A percentile compares a stretch with the other conserved stretches of the same genome.
phyloP scores from a whole-genome alignment of 1,140 invertebrate genomes.

The Campoletis sonorensis region DNA sequence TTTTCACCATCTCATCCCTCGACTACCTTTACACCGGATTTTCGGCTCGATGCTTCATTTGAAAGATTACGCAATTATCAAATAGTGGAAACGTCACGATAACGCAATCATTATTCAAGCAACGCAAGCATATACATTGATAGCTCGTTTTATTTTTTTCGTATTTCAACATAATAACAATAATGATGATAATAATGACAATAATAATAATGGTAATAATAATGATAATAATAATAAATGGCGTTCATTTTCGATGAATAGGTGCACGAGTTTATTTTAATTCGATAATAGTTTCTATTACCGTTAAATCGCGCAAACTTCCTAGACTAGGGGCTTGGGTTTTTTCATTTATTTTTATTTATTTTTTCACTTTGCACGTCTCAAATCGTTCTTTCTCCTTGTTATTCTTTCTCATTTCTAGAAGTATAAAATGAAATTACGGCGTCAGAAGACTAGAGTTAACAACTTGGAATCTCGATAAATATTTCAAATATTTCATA shows the following conservation, averaged over 20 bases:
- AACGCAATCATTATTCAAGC: constrained; percentile 1
- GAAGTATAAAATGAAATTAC: constrained; percentile 54
- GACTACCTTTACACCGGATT: background rate
- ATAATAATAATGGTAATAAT: background rate
- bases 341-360: constrained; percentile 29
- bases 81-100: constrained; percentile 5
- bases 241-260: constrained; percentile 4
- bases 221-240: constrained; percentile 6
- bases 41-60: background rate
- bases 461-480: constrained; percentile 67
- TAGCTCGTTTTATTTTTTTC: constrained; percentile 7
- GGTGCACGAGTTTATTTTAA: background rate
- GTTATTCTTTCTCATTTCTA: constrained; percentile 25
- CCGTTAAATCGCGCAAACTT: constrained; percentile 2
- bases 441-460: constrained; percentile 55
- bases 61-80: constrained; percentile 14
- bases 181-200: background rate
- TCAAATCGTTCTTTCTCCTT: background rate
- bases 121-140: background rate
- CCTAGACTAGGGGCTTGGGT: constrained; percentile 17
- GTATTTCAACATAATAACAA: too few relatives aligned
- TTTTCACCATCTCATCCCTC: background rate
- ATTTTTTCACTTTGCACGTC: background rate
- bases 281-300: background rate
- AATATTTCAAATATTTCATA: constrained; percentile 65